Conservation (phyloP, 2,888 invertebrate species). For the Dugesia japonica region DNA sequence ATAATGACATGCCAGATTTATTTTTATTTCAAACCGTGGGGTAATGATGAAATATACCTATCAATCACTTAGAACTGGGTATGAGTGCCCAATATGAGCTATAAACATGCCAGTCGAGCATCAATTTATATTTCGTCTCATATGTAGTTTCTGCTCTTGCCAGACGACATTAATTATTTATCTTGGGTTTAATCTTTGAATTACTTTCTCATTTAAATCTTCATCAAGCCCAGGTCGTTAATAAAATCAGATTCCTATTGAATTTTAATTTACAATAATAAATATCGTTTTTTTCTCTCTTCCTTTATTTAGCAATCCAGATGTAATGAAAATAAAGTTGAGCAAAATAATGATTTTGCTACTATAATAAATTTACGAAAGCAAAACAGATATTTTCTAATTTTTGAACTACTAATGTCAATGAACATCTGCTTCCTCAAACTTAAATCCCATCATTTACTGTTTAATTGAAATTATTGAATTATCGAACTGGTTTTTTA, state of each 20-base stretch:
- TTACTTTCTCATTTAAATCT: not conserved
- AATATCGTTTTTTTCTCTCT: too few species aligned
- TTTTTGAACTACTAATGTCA: not conserved
- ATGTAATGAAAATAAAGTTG: too few species aligned
- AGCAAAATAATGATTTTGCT: too few species aligned
- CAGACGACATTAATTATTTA: slow-evolving; percentile 20
- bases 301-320: too few species aligned
- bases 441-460: not conserved
- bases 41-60: not conserved
- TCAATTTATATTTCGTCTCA: slow-evolving; percentile 20
- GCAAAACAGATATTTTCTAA: too few species aligned
- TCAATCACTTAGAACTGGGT: not conserved
- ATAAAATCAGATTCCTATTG: too few species aligned
- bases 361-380: too few species aligned
- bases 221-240: not conserved
- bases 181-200: slow-evolving; percentile 1
- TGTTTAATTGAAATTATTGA: slow-evolving; percentile 10
- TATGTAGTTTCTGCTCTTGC: slow-evolving; percentile 8
- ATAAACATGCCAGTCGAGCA: slow-evolving; percentile 13
- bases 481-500: slow-evolving; percentile 16
- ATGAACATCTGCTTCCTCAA: not conserved
- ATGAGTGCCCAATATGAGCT: slow-evolving; percentile 20
- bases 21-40: slow-evolving; percentile 11
- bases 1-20: slow-evolving; percentile 20
- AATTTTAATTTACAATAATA: too few species aligned